Evolutionary conservation across 2,113 vertebrate species (phyloP), one percentile per base, ranked within the genome.

Genomic region (Opisthocomus hoazin): DNA sequence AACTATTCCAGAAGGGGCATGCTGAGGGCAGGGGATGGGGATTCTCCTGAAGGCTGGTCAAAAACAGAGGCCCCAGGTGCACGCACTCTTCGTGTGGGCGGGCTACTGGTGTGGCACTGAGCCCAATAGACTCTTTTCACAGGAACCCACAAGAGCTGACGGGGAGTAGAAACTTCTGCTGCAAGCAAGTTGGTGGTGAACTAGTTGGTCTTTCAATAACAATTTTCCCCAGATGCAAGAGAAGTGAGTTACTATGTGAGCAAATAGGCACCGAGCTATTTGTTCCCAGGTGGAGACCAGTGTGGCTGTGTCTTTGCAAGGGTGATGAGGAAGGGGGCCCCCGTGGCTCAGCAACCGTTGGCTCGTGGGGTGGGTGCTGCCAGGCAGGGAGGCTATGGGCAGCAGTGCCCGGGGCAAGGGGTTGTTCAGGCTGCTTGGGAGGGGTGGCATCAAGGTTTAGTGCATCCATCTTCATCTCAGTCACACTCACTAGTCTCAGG

Each of bases 271-370:
- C 6, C 1, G 2, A 69, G 29, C 29, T 15, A 19, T 41, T 39
- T 70, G 6, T 50, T 50, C 48, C 21, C 0, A 2, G 5, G 11
- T 88, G 15, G 27, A 18, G 6, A 48, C 19, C 45, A 14, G 12
- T 12, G 29, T 5, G 36, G 27, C 17, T 65, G 11, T 5, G 3
- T 16, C 11, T 61, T 36, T 65, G 19, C 0, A 4, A 34, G 69
- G 32, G 23, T 22, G 22, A 23, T n/a, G n/a, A n/a, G n/a, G n/a
- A n/a, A n/a, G n/a, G n/a, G n/a, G n/a, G n/a, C n/a, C n/a, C n/a
- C n/a, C n/a, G n/a, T n/a, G n/a, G n/a, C n/a, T n/a, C n/a, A 30
- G 23, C 0, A 1, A 4, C 8, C 65, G 12, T 50, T 46, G 5
- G 15, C 17, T 7, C 15, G 0, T 30, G 22, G 30, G 6, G 9